phyloP scores from a whole-genome alignment of 2,888 invertebrate genomes.

The Brachycybe producta region DNA sequence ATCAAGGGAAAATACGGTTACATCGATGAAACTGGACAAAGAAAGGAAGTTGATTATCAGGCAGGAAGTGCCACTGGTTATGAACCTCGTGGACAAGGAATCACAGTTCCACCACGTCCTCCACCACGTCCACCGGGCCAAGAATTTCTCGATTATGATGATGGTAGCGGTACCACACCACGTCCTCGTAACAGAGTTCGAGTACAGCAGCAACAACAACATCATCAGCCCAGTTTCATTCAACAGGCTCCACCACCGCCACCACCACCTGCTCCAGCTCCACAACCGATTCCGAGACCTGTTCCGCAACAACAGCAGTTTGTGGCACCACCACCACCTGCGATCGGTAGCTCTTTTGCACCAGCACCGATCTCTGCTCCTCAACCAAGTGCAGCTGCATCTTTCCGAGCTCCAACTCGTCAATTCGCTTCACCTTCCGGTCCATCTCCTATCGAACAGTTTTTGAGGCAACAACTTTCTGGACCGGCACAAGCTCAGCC shows the following conservation, averaged over 20 bases:
- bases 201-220: not conserved
- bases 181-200: not conserved
- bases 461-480: constrained; percentile 12
- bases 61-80: constrained; percentile 38
- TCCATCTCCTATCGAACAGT: constrained; percentile 15
- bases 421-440: constrained; percentile 7
- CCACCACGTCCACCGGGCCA: constrained; percentile 19
- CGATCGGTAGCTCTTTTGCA: constrained; percentile 1
- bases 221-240: not conserved
- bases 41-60: constrained; percentile 63
- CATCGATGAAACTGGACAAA: constrained; percentile 60
- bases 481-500: not conserved
- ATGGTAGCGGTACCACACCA: constrained; percentile 17
- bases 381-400: not conserved
- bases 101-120: constrained; percentile 20
- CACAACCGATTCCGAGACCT: constrained; percentile 8
- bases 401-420: not conserved
- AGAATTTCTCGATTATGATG: constrained; percentile 18
- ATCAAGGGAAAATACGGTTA: constrained; percentile 74
- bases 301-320: constrained; percentile 9
- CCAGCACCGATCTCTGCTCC: constrained; percentile 1
- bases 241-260: constrained; percentile 1
- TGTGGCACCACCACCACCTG: constrained; percentile 13
- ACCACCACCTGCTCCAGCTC: not conserved
- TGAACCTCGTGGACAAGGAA: constrained; percentile 25